A percentile compares a stretch with the other conserved stretches of the same genome.
Conservation (phyloP, 2,888 invertebrate genomes). For the Luffia ferchaultella region DNA sequence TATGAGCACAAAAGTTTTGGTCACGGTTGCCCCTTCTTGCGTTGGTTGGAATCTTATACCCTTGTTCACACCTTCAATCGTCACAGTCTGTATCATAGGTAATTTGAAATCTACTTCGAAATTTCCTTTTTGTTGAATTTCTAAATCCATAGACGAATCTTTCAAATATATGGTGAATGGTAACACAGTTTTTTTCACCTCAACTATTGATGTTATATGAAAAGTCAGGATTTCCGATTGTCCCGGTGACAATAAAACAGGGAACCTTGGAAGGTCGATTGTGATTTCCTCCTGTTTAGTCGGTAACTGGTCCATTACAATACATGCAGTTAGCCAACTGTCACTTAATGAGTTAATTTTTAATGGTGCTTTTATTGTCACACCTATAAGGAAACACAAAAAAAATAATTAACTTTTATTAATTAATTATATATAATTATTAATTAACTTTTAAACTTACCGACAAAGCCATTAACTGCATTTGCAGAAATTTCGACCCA, state of each 20-base stretch:
- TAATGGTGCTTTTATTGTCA: conserved; percentile 28
- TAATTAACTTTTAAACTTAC: conserved; percentile 25
- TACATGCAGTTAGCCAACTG: conserved; percentile 45
- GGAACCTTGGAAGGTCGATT: conserved; percentile 42
- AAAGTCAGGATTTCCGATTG: conserved; percentile 39
- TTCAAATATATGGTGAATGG: conserved; percentile 34
- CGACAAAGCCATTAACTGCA: conserved; percentile 40
- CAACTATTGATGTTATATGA: conserved; percentile 33
- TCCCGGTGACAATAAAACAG: conserved; percentile 39
- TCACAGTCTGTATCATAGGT: conserved; percentile 46
- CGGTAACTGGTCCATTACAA: conserved; percentile 33
- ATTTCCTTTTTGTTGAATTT: conserved; percentile 31
- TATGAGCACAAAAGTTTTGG: conserved; percentile 40
- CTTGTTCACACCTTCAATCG: conserved; percentile 42
- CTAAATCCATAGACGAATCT: conserved; percentile 39
- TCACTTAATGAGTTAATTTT: conserved; percentile 38
- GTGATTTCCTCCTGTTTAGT: conserved; percentile 28
- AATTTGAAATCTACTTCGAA: conserved; percentile 36
- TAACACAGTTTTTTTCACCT: conserved; percentile 25
- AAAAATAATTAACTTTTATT: background rate
- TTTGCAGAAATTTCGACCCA: conserved; percentile 40
- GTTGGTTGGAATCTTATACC: conserved; percentile 32
- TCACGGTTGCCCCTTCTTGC: conserved; percentile 27
- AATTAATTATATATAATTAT: background rate
- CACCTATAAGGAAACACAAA: conserved; percentile 27